Evolutionary conservation across 2,113 vertebrate genomes (phyloP).

Genomic region (Galbula dea): DNA sequence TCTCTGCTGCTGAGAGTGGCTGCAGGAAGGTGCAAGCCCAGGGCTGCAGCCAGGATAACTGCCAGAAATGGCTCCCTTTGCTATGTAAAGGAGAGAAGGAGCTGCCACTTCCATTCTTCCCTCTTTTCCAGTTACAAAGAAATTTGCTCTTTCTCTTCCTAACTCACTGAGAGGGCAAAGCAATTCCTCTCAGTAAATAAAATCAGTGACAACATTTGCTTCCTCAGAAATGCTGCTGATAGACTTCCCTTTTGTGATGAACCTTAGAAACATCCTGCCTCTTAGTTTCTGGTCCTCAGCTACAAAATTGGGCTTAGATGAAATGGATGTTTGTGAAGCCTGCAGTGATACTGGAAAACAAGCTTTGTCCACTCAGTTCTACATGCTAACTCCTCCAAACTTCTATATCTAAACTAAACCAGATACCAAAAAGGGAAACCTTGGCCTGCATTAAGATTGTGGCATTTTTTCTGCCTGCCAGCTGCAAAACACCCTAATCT

Average conservation of each 20-base stretch:
- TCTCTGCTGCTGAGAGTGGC: background rate
- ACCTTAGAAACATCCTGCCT: background rate
- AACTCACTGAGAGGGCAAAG: background rate
- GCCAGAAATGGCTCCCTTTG: background rate
- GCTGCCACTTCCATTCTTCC: background rate
- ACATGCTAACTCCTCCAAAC: accelerated
- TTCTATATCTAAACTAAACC: background rate
- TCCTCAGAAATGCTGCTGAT: background rate
- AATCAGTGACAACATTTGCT: background rate
- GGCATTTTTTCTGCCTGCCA: background rate
- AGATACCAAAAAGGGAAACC: background rate
- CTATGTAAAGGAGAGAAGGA: background rate
- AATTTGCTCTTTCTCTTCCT: accelerated
- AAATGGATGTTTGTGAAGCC: background rate
- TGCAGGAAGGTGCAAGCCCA: background rate
- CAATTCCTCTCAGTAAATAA: background rate
- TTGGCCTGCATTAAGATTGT: background rate
- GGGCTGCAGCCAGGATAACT: background rate
- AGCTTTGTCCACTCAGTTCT: background rate
- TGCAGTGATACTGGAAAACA: background rate
- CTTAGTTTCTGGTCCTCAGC: background rate
- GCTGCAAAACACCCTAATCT: background rate
- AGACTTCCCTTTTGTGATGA: background rate
- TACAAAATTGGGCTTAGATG: background rate
- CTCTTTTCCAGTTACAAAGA: background rate